Percentiles rank a stretch among this genome's conserved stretches.
These are phyloP conservation scores for Meloidogyne chitwoodi DNA, from an alignment of 1,140 invertebrate species.

Conservation along the genomic window DNA sequence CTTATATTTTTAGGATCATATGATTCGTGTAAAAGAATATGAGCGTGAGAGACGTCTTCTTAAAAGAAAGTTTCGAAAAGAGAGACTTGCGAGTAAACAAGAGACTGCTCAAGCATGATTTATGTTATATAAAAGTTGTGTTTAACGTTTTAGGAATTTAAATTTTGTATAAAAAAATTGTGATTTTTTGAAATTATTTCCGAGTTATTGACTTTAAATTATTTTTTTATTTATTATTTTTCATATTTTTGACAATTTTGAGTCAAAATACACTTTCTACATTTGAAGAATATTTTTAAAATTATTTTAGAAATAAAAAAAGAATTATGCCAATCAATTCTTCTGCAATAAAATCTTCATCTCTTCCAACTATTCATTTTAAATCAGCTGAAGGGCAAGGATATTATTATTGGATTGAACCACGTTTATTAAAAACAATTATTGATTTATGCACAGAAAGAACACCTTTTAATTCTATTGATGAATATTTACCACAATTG, in stretches of 20 bases:
- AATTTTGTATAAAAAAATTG: background rate
- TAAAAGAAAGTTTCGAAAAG: constrained; percentile 17
- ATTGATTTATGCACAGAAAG: background rate
- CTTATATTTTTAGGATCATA: constrained; percentile 16
- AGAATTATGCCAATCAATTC: background rate
- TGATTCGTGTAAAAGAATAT: constrained; percentile 26
- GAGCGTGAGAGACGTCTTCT: constrained; percentile 25
- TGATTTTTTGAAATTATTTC: background rate
- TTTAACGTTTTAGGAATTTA: background rate
- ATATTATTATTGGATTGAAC: constrained; percentile 1
- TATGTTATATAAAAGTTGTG: background rate
- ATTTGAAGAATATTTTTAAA: too few species aligned
- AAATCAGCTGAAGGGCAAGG: background rate
- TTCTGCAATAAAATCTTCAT: background rate
- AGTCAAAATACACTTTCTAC: too few species aligned
- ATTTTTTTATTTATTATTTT: too few species aligned
- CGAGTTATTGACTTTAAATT: background rate
- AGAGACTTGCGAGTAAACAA: background rate
- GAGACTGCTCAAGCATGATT: background rate
- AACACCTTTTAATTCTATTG: constrained; percentile 15
- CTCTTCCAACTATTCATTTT: background rate
- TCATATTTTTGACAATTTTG: too few species aligned
- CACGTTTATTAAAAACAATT: constrained; percentile 12
- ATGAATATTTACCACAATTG: background rate
- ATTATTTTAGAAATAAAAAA: too few species aligned